A percentile compares a stretch with the other conserved stretches of the same genome.
Evolutionary conservation across 2,888 invertebrate species (phyloP).

Genomic region (Apeira syringaria): DNA sequence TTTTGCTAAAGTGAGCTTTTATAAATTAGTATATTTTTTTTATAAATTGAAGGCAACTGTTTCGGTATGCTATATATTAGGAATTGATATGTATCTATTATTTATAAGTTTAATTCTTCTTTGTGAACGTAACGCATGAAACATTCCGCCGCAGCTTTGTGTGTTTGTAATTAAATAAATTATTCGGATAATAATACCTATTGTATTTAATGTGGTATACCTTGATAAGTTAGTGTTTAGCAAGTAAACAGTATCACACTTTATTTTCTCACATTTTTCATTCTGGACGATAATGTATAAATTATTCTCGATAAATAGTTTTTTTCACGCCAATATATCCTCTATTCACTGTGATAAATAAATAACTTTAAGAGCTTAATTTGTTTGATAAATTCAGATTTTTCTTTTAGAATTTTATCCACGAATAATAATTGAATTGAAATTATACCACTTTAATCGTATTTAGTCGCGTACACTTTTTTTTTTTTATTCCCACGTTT

Average conservation of each 20-base stretch:
- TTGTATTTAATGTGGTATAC: slow-evolving; percentile 18
- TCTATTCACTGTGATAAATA: slow-evolving; percentile 70
- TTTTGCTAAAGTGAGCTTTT: slow-evolving; percentile 32
- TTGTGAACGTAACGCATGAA: slow-evolving; percentile 22
- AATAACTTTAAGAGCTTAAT: slow-evolving; percentile 8
- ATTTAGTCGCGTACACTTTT: no score
- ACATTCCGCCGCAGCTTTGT: slow-evolving; percentile 39
- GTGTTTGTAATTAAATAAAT: slow-evolving; percentile 17
- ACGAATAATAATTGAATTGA: no score
- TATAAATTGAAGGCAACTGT: slow-evolving; percentile 30
- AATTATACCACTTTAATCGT: no score
- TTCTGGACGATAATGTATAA: no score
- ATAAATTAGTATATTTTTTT: slow-evolving; percentile 35
- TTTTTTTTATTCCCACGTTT: no score
- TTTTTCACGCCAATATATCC: slow-evolving; percentile 37
- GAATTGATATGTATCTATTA: slow-evolving; percentile 12
- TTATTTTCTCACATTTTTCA: slow-evolving; percentile 10
- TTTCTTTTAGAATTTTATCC: no score
- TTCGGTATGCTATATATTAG: slow-evolving; percentile 4
- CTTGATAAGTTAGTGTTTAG: slow-evolving; percentile 19
- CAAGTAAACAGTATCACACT: slow-evolving; percentile 11
- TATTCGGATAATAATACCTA: slow-evolving; percentile 12
- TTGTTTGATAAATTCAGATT: neutral
- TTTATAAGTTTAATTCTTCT: slow-evolving; percentile 6
- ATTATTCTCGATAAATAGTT: no score